A percentile compares a stretch with the other conserved stretches of the same genome.
phyloP scores from a whole-genome alignment of 2,888 invertebrate genomes.

The Agrilus mali region DNA sequence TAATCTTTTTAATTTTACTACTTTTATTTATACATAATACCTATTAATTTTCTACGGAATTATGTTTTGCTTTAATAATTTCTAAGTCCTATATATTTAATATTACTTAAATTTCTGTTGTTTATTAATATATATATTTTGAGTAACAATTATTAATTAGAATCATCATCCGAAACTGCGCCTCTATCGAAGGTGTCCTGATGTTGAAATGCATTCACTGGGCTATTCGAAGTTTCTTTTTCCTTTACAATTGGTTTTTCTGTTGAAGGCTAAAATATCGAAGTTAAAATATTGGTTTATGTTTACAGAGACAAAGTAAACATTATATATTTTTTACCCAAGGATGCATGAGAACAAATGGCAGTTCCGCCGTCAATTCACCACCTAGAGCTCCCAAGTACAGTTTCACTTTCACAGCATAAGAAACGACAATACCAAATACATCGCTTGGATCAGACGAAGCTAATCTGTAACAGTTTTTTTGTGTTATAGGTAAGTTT shows the following conservation, averaged over 20 bases:
- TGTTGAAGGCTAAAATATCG: conserved; percentile 2
- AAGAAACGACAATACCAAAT: conserved; percentile 91
- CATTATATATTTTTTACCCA: conserved; percentile 42
- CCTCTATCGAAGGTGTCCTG: too few relatives aligned
- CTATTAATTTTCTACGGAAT: too few relatives aligned
- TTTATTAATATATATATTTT: too few relatives aligned
- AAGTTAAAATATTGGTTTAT: background rate
- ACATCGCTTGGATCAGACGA: conserved; percentile 79
- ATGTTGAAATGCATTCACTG: too few relatives aligned
- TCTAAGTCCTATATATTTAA: too few relatives aligned
- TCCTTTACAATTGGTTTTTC: conserved; percentile 2
- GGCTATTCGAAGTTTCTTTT: background rate
- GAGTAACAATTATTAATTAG: too few relatives aligned
- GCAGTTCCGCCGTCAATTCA: conserved; percentile 81
- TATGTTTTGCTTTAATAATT: too few relatives aligned
- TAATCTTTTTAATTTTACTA: too few relatives aligned
- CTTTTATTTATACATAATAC: too few relatives aligned
- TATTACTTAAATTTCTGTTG: too few relatives aligned
- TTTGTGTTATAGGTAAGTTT: background rate
- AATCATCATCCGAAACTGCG: too few relatives aligned
- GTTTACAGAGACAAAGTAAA: background rate
- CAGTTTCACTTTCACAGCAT: conserved; percentile 88
- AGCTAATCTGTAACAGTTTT: conserved; percentile 40
- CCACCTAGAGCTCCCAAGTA: conserved; percentile 88
- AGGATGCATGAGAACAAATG: conserved; percentile 85